phyloP scores from a whole-genome alignment of 2,113 vertebrate genomes.

The Carettochelys insculpta region DNA sequence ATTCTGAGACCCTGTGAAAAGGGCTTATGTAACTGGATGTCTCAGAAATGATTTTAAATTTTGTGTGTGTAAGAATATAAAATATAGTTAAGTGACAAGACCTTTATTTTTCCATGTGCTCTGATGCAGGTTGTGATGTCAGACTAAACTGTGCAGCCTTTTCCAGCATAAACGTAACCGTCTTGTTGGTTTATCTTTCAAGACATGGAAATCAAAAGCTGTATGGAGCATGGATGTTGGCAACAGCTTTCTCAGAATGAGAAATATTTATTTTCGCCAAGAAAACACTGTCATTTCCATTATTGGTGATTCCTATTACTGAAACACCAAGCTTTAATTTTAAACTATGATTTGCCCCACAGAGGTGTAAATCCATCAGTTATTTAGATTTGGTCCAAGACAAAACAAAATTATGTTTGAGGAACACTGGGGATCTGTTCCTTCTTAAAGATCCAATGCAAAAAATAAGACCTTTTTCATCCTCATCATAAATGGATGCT shows the following conservation, averaged over 20 bases:
- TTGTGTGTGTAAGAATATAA: background rate
- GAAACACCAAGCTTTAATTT: slow-evolving; percentile 7
- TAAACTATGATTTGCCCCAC: background rate
- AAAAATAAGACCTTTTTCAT: background rate
- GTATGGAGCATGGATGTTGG: background rate
- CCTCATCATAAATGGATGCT: background rate
- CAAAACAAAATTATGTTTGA: background rate
- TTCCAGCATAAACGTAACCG: background rate
- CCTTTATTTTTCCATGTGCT: background rate
- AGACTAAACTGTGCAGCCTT: background rate
- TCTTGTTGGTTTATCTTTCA: background rate
- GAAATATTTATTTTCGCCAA: accelerated
- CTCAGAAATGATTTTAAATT: slow-evolving; percentile 28
- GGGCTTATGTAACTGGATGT: slow-evolving; percentile 58
- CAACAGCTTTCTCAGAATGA: background rate
- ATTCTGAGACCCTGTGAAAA: slow-evolving; percentile 42
- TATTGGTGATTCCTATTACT: slow-evolving; percentile 20
- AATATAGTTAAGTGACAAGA: background rate
- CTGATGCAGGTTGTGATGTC: background rate
- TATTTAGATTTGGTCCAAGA: background rate
- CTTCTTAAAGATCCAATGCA: background rate
- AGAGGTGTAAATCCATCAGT: background rate
- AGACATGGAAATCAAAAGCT: background rate
- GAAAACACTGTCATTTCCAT: background rate
- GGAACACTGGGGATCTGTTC: background rate